Percentiles rank a stretch among this genome's conserved stretches.
These are phyloP conservation scores for Galagoides demidoff DNA, from an alignment of 2,797 vertebrate species.

Conservation along the genomic window DNA sequence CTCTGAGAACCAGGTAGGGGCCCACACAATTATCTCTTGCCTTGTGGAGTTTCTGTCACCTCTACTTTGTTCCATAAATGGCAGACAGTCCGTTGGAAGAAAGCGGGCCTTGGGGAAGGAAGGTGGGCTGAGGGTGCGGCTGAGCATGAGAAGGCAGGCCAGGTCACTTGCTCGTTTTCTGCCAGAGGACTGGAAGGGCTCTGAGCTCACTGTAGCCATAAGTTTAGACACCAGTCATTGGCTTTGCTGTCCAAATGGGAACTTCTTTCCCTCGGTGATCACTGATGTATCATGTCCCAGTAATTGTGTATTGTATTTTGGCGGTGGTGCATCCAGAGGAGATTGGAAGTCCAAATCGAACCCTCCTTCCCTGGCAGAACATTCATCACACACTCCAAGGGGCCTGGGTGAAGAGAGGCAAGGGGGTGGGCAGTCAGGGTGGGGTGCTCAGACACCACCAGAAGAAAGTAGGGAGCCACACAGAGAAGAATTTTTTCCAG, in stretches of 20 bases:
- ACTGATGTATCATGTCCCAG: constrained; percentile 27
- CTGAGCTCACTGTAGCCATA: background rate
- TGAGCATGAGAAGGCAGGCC: background rate
- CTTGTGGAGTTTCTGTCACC: background rate
- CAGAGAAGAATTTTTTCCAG: background rate
- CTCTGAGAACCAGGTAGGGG: background rate
- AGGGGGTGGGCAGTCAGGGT: background rate
- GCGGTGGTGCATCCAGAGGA: constrained; percentile 61
- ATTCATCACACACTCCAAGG: constrained; percentile 53
- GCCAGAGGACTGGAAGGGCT: background rate
- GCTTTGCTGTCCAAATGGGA: background rate
- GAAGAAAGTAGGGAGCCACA: background rate
- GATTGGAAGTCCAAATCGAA: constrained; percentile 71
- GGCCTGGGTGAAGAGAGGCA: background rate
- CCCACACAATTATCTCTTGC: background rate
- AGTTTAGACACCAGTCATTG: background rate
- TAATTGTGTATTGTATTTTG: constrained; percentile 78
- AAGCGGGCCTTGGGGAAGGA: background rate
- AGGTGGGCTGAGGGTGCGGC: fast-evolving
- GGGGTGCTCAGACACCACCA: background rate
- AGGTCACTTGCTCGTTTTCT: background rate
- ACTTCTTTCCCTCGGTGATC: constrained; percentile 21
- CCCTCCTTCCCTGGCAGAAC: background rate
- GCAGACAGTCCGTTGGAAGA: background rate
- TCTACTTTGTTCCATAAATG: background rate